phyloP scores from a whole-genome alignment of 2,888 invertebrate species.

The Blomia tropicalis region DNA sequence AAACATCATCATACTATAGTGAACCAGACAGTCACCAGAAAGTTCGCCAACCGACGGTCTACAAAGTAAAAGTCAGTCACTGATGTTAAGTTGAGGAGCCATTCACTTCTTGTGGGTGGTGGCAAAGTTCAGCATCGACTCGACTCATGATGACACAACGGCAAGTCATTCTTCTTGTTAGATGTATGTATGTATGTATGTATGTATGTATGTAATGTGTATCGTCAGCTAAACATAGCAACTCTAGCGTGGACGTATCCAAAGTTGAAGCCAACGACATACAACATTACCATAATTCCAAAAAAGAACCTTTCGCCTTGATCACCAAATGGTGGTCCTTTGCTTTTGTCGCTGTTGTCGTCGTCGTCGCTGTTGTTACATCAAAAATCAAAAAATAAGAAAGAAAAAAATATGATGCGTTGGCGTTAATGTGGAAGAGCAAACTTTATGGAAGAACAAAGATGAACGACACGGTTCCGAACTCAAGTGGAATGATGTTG shows the following conservation, averaged over 20 bases:
- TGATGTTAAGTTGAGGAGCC: neutral
- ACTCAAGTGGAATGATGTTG: too few relatives aligned
- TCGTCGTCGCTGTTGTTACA: neutral
- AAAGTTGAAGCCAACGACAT: neutral
- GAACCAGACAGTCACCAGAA: too few relatives aligned
- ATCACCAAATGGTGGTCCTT: too few relatives aligned
- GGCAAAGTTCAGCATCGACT: conserved; percentile 11
- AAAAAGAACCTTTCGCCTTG: conserved; percentile 6
- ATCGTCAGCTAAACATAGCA: neutral
- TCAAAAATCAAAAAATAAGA: neutral
- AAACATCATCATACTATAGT: too few relatives aligned
- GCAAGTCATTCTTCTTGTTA: conserved; percentile 10
- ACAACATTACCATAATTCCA: neutral
- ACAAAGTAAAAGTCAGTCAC: neutral
- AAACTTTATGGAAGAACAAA: too few relatives aligned
- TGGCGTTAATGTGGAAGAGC: too few relatives aligned
- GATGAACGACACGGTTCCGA: too few relatives aligned
- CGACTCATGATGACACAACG: neutral
- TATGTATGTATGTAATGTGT: too few relatives aligned
- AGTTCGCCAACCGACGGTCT: too few relatives aligned
- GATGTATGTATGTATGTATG: neutral
- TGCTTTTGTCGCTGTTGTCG: too few relatives aligned
- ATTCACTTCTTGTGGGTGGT: conserved; percentile 2
- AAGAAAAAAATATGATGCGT: neutral
- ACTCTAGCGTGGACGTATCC: neutral